Conservation (phyloP, 35 echinoderm and acorn worm species). For the Ophioderma brevispina region DNA sequence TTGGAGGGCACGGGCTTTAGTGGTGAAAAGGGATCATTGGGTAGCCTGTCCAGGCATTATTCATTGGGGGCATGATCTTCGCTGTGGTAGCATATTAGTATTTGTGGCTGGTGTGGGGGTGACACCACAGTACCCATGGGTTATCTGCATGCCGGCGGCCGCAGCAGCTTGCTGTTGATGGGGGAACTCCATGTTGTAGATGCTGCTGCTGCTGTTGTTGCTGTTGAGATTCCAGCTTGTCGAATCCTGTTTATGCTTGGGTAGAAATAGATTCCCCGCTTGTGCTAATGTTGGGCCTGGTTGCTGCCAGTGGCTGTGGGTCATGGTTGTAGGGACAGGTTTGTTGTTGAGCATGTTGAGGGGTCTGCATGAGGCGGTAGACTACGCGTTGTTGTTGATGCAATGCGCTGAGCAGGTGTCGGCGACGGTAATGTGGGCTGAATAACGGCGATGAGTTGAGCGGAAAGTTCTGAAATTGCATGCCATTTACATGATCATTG, state of each 20-base stretch:
- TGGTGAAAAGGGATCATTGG: slow-evolving; percentile 55
- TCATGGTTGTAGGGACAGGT: slow-evolving; percentile 58
- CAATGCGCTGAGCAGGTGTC: no score
- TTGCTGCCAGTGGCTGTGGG: slow-evolving; percentile 64
- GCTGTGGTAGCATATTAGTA: slow-evolving; percentile 43
- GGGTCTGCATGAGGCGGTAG: slow-evolving; percentile 73
- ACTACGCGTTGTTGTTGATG: no score
- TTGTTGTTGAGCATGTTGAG: slow-evolving; percentile 72
- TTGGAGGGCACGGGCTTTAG: slow-evolving; percentile 63
- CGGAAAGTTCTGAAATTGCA: slow-evolving; percentile 97
- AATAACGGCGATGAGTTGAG: slow-evolving; percentile 88
- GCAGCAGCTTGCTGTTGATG: slow-evolving; percentile 56
- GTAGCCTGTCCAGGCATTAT: slow-evolving; percentile 14
- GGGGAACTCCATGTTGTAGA: slow-evolving; percentile 56
- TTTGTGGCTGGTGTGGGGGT: slow-evolving; percentile 45
- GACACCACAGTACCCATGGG: slow-evolving; percentile 93
- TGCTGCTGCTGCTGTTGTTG: slow-evolving; percentile 19
- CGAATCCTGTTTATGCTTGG: slow-evolving; percentile 50
- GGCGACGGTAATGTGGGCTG: slow-evolving; percentile 75
- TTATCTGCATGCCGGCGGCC: slow-evolving; percentile 51
- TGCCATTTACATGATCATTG: slow-evolving; percentile 79
- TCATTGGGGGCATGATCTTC: slow-evolving; percentile 75
- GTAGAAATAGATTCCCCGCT: slow-evolving; percentile 71
- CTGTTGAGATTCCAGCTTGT: slow-evolving; percentile 16
- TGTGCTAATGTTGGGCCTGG: slow-evolving; percentile 68